Percentiles rank a stretch among this genome's conserved stretches.
Evolutionary conservation across 1,140 invertebrate species (phyloP).

Genomic region (Neocloeon triangulifer): DNA sequence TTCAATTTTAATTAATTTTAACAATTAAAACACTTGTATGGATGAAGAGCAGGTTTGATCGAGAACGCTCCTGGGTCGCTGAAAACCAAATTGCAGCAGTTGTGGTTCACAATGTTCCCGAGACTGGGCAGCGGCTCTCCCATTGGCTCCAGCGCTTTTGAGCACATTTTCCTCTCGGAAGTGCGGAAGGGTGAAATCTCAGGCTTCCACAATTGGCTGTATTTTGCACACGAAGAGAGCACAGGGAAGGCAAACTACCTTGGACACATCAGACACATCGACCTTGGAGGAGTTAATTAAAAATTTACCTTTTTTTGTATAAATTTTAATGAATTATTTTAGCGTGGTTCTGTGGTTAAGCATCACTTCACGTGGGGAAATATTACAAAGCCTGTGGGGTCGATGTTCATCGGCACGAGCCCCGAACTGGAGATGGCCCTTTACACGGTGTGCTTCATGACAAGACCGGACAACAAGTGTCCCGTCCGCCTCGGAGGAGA

Average conservation of each 20-base stretch:
- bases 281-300: conserved; percentile 47
- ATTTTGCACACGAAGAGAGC: conserved; percentile 42
- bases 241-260: conserved; percentile 45
- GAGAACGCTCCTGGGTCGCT: conserved; percentile 26
- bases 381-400: conserved; percentile 48
- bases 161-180: conserved; percentile 72
- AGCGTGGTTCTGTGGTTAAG: conserved; percentile 43
- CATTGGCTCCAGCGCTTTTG: conserved; percentile 64
- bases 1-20: conserved; percentile 9
- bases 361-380: conserved; percentile 49
- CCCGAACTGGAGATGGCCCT: conserved; percentile 82
- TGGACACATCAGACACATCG: conserved; percentile 48
- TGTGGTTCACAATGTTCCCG: conserved; percentile 67
- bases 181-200: conserved; percentile 47
- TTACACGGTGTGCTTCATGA: conserved; percentile 65
- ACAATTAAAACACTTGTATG: background rate
- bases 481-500: conserved; percentile 43
- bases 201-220: conserved; percentile 81
- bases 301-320: background rate
- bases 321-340: background rate
- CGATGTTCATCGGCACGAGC: conserved; percentile 72
- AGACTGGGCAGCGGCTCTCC: conserved; percentile 44
- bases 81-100: conserved; percentile 41
- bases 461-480: conserved; percentile 42
- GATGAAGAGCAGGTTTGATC: conserved; percentile 8